Evolutionary conservation across 2,113 vertebrate species (phyloP), one percentile per base, ranked within the genome.

Genomic region (Electrona antarctica): DNA sequence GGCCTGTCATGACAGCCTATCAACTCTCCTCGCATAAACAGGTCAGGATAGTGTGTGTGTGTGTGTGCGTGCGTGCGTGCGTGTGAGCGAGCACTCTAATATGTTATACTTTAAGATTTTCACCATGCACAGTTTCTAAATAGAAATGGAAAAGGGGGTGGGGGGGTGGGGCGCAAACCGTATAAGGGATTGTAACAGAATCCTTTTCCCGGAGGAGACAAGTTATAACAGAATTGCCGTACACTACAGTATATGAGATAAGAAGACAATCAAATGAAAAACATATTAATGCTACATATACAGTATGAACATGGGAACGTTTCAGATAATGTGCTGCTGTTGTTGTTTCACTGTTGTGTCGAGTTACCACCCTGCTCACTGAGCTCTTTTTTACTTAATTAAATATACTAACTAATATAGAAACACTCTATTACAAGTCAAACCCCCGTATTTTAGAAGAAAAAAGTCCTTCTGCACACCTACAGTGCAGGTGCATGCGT

Each of bases 11-110:
- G 92, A 94, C 92, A 93, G 89, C 92, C 91, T 86, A 93, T 94
- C 92, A 90, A 91, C 87, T 86, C 81, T 86, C 75, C 74, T 71
- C 54, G 87, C 87, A 92, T 93, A 93, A 94, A 94, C 89, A 91
- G 88, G 85, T 89, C 82, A 91, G 87, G 86, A 92, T 91, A 81
- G 72, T 90, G 81, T 86, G 33, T 41, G 3, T 41, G 33, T 33
- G 29, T 33, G 29, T 33, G 29, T 33, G 29, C 4, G 29, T 33
- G 29, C 4, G 29, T 33, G 29, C 4, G 29, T 41, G 33, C 5
- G 33, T 41, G 33, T 4, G 33, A 4, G 33, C 33, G 69, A 83
- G 87, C 80, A 77, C 82, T 85, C 86, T 84, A 88, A 90, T 90
- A 87, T 87, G 78, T 6, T 93, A 91, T 87, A 91, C 89, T 91